A percentile compares a stretch with the other conserved stretches of the same genome.
These are phyloP conservation scores for Campylomormyrus numenius DNA, from an alignment of 2,113 vertebrate genomes.

Conservation along the genomic window DNA sequence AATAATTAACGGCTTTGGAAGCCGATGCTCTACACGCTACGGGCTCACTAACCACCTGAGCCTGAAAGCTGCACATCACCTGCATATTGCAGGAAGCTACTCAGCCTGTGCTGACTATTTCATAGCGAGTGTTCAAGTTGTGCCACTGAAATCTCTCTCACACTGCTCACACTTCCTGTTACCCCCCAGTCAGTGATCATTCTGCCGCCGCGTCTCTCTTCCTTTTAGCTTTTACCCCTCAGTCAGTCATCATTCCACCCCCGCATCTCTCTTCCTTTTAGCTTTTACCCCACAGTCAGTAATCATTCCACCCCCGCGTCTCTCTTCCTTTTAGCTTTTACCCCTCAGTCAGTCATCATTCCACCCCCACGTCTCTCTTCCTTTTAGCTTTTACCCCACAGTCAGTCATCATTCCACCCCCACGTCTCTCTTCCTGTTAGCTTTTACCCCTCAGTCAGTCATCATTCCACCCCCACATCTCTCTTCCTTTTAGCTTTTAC, in stretches of 20 bases:
- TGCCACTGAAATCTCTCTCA: conserved; percentile 29
- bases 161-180: conserved; percentile 30
- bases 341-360: neutral
- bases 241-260: neutral
- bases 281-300: conserved; percentile 16
- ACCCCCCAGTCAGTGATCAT: conserved; percentile 1
- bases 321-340: neutral
- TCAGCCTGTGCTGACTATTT: conserved; percentile 14
- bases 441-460: neutral
- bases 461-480: too few relatives aligned
- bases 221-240: neutral
- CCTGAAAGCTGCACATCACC: conserved; percentile 47
- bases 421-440: neutral
- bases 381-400: neutral
- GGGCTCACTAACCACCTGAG: conserved; percentile 56
- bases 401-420: neutral
- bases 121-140: conserved; percentile 42
- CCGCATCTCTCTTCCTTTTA: conserved; percentile 14
- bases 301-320: neutral
- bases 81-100: conserved; percentile 51
- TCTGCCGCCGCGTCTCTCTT: neutral
- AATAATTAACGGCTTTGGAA: conserved; percentile 56
- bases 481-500: too few relatives aligned
- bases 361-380: neutral
- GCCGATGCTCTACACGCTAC: conserved; percentile 43